Evolutionary conservation across 1,140 invertebrate genomes (phyloP), one percentile per base, ranked within the genome.

Genomic region (Drosophila pseudoobscura): DNA sequence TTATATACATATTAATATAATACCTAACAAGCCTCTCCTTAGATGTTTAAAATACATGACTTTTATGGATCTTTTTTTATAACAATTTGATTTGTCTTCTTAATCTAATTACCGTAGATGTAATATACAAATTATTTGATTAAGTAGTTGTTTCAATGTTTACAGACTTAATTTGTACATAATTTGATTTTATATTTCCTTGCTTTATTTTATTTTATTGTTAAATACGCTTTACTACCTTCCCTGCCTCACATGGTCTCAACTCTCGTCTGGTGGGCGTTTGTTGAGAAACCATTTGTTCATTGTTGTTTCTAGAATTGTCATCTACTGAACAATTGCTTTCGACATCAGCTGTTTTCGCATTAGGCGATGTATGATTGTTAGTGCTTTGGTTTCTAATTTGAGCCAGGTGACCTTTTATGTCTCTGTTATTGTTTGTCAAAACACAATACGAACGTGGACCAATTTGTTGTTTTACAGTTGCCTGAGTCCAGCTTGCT

Each of bases 361-460:
- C 47, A 0, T 26, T 50, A 13, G 8, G 13, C 22, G 5, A 49
- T 49, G 24, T 49, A 24, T 6, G 5, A 35, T 8, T 9, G 3
- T 17, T 9, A 4, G n/a, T 52, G 8, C 44, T 20, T 49, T 39
- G n/a, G 17, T 59, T 17, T 45, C 46, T 31, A 31, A 24, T 47
- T 59, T 45, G 43, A 43, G 45, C 54, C 43, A 44, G 22, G 20
- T 57, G 35, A 45, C 39, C 0, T 6, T 29, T 29, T 22, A 45
- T 57, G 0, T 24, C 22, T 24, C 22, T 24, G 22, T 24, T 20
- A 57, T 29, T 35, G 8, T 24, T 24, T 3, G 22, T 3, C 17
- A 57, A 44, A 11, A 57, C 22, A 44, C 54, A 43, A 41, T 13
- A 57, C 22, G 54, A 57, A 15, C 54, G 35, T 31, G 46, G 24